Evolutionary conservation across 2,888 invertebrate species (phyloP).

Genomic region (Portevinia maculata): DNA sequence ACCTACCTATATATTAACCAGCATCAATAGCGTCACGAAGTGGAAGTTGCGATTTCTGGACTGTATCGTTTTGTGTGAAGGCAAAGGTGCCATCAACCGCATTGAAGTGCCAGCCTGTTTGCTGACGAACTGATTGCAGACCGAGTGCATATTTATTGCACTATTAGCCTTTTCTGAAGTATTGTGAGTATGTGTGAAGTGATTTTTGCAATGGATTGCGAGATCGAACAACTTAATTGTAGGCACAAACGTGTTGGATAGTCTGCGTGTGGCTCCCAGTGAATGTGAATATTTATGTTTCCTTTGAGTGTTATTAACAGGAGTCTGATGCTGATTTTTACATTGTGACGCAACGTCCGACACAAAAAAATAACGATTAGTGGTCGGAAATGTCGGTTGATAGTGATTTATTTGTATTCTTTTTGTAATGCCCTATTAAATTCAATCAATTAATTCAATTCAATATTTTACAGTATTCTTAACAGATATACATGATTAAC

Average conservation of each 20-base stretch:
- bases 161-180: conserved; percentile 56
- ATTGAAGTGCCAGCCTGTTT: conserved; percentile 58
- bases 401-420: too few relatives aligned
- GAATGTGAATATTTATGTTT: too few relatives aligned
- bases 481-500: too few relatives aligned
- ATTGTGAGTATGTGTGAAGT: conserved; percentile 7
- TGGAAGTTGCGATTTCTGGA: conserved; percentile 30
- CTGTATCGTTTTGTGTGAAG: conserved; percentile 25
- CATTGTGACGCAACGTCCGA: too few relatives aligned
- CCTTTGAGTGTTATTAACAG: too few relatives aligned
- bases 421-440: too few relatives aligned
- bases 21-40: conserved; percentile 33
- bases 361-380: too few relatives aligned
- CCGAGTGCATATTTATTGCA: conserved; percentile 64
- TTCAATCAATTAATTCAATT: too few relatives aligned
- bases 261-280: too few relatives aligned
- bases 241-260: conserved; percentile 11
- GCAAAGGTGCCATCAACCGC: conserved; percentile 41
- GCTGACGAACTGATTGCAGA: conserved; percentile 62
- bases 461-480: too few relatives aligned
- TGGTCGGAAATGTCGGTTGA: too few relatives aligned
- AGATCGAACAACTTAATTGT: conserved; percentile 67
- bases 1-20: conserved; percentile 14
- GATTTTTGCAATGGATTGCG: conserved; percentile 37
- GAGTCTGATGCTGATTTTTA: too few relatives aligned